These are phyloP conservation scores for Phyllotreta striolata DNA, from an alignment of 2,888 invertebrate species.

Conservation along the genomic window DNA sequence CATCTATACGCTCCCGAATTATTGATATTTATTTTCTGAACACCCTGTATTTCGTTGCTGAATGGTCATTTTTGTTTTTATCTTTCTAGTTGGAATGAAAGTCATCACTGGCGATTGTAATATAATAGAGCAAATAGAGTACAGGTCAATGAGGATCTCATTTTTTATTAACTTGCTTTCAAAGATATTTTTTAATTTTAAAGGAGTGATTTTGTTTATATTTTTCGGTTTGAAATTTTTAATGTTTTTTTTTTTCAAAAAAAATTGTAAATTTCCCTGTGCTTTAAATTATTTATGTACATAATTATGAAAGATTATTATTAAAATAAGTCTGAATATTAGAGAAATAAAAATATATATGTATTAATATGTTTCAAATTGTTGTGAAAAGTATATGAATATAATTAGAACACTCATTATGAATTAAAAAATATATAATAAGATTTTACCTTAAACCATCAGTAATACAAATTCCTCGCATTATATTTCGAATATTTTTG, in stretches of 20 bases:
- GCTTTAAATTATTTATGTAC: slow-evolving; percentile 28
- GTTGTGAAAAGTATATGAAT: slow-evolving; percentile 13
- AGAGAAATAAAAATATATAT: slow-evolving; percentile 8
- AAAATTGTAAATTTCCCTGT: slow-evolving; percentile 29
- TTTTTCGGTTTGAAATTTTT: too few species aligned
- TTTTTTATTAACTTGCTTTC: too few species aligned
- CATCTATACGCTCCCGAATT: too few species aligned
- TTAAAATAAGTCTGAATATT: slow-evolving; percentile 43
- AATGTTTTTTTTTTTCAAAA: neutral
- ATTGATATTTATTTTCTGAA: too few species aligned
- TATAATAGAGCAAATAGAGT: neutral
- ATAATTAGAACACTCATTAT: neutral
- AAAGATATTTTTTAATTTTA: too few species aligned
- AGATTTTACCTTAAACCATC: too few species aligned
- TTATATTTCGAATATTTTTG: too few species aligned
- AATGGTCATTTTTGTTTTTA: slow-evolving; percentile 29
- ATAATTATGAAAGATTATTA: slow-evolving; percentile 41
- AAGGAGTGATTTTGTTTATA: neutral
- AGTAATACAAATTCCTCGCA: too few species aligned
- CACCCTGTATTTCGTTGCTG: too few species aligned
- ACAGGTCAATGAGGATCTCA: too few species aligned
- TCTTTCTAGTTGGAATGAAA: slow-evolving; percentile 42
- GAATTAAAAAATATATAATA: neutral
- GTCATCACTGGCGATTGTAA: slow-evolving; percentile 16
- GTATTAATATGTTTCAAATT: slow-evolving; percentile 18